phyloP scores from a whole-genome alignment of 1,140 invertebrate genomes.

The Brachionus plicatilis region DNA sequence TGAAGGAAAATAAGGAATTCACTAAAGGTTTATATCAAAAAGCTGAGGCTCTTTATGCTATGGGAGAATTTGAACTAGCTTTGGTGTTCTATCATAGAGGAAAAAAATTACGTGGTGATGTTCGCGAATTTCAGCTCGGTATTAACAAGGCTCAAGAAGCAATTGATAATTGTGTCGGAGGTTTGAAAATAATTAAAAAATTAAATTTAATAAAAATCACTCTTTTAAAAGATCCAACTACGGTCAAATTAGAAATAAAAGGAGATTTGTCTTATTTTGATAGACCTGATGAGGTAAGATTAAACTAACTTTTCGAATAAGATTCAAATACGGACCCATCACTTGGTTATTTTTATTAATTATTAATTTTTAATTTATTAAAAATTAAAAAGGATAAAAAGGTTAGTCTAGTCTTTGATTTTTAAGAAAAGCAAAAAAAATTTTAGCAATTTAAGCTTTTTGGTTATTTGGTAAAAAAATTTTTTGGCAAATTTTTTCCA shows the following conservation, averaged over 20 bases:
- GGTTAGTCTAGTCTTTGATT: background rate
- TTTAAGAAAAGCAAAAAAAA: background rate
- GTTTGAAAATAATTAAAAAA: conserved; percentile 50
- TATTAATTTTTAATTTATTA: conserved; percentile 22
- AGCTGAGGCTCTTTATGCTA: conserved; percentile 82
- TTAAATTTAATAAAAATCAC: background rate
- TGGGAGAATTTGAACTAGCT: conserved; percentile 85
- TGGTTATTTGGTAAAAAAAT: background rate
- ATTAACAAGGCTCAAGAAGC: conserved; percentile 88
- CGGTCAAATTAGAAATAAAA: conserved; percentile 50
- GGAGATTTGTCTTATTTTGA: conserved; percentile 54
- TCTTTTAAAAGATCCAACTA: conserved; percentile 46
- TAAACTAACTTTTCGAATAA: background rate
- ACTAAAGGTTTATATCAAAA: conserved; percentile 78
- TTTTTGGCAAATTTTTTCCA: background rate
- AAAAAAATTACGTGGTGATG: conserved; percentile 72
- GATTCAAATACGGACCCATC: background rate
- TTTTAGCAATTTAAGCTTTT: background rate
- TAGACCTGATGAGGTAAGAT: conserved; percentile 51
- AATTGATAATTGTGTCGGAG: conserved; percentile 82
- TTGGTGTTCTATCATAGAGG: conserved; percentile 84
- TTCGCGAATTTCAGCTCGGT: conserved; percentile 77
- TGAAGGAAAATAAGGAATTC: conserved; percentile 69
- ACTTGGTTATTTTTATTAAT: background rate
- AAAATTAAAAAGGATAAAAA: conserved; percentile 27